Evolutionary conservation across 64 coral and sea anemone species (phyloP).

Genomic region (Montipora cactus): DNA sequence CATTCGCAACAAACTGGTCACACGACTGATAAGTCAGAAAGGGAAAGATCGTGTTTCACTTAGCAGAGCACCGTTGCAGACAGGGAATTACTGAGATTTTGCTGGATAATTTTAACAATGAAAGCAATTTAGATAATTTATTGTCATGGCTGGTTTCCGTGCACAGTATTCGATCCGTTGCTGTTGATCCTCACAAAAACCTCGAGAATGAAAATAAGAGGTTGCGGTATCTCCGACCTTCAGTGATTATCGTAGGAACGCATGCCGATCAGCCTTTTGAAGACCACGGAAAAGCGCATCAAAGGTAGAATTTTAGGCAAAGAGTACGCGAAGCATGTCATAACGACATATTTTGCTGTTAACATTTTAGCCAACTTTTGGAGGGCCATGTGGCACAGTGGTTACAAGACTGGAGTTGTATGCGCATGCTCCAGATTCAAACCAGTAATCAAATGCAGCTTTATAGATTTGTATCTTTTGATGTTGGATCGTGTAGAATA

Average conservation of each 20-base stretch:
- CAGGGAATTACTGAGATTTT: conserved; percentile 16
- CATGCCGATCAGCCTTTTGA: conserved; percentile 35
- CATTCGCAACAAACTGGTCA: too few relatives aligned
- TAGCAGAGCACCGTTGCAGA: conserved; percentile 29
- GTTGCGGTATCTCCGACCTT: background rate
- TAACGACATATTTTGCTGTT: conserved; percentile 66
- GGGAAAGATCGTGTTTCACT: too few relatives aligned
- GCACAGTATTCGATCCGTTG: background rate
- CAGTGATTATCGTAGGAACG: background rate
- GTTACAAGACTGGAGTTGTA: too few relatives aligned
- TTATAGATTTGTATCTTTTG: too few relatives aligned
- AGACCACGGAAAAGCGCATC: conserved; percentile 53
- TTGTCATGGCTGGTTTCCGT: conserved; percentile 50
- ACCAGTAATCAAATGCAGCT: too few relatives aligned
- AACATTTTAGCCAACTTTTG: background rate
- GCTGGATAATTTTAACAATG: conserved; percentile 37
- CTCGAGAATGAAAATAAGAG: background rate
- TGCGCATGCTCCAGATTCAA: too few relatives aligned
- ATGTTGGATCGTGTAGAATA: too few relatives aligned
- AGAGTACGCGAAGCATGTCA: conserved; percentile 44
- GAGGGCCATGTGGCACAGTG: too few relatives aligned
- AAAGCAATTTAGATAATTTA: conserved; percentile 51
- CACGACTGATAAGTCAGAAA: too few relatives aligned
- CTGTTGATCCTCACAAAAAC: background rate
- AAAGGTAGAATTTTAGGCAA: conserved; percentile 49